These are phyloP conservation scores for Cossypha caffra DNA, from an alignment of 2,797 vertebrate species.

Conservation along the genomic window DNA sequence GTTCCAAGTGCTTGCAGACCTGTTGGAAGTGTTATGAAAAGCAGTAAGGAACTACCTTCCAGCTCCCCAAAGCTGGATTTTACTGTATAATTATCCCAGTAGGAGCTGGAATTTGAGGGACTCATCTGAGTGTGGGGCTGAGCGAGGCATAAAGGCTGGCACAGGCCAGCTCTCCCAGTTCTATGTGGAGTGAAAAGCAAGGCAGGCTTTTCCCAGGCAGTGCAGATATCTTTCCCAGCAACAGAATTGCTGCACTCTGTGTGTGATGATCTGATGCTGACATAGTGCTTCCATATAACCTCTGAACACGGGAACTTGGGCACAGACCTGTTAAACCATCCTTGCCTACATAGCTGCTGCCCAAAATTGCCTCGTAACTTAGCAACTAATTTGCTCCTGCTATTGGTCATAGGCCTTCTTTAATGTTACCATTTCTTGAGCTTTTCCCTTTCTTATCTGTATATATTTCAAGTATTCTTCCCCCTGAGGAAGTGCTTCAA, in stretches of 20 bases:
- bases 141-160: not conserved
- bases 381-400: slow-evolving; percentile 23
- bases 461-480: not conserved
- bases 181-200: not conserved
- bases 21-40: not conserved
- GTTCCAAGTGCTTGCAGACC: not conserved
- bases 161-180: not conserved
- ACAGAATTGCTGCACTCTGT: not conserved
- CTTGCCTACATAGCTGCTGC: not conserved
- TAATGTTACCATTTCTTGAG: not conserved
- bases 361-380: slow-evolving; percentile 31
- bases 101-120: not conserved
- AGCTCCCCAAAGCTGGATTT: not conserved
- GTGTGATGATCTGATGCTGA: not conserved
- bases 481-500: not conserved
- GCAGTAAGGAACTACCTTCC: not conserved
- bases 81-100: not conserved
- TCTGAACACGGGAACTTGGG: not conserved
- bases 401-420: not conserved
- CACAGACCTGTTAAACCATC: not conserved
- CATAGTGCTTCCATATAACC: not conserved
- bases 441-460: not conserved
- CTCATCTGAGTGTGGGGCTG: not conserved
- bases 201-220: not conserved
- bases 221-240: not conserved